phyloP scores from a whole-genome alignment of 2,113 vertebrate species.

The Clupea harengus region DNA sequence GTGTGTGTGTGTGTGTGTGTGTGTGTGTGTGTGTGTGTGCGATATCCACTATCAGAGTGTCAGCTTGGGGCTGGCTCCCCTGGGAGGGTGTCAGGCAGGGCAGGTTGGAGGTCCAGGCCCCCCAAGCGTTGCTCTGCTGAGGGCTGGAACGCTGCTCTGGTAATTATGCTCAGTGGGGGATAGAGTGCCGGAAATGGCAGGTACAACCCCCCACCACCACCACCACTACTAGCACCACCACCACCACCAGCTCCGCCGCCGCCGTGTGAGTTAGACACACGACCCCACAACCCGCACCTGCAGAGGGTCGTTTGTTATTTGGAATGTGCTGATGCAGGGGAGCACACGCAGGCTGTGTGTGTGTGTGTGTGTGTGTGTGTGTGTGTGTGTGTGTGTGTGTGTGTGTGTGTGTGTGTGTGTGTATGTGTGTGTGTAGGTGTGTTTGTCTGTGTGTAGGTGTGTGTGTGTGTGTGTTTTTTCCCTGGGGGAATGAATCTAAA shows the following conservation, averaged over 20 bases:
- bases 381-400: constrained; percentile 16
- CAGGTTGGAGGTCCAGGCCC: constrained; percentile 1
- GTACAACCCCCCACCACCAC: background rate
- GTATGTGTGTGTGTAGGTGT: constrained; percentile 2
- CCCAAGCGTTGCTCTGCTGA: background rate
- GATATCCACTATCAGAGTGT: constrained; percentile 8
- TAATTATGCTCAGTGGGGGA: background rate
- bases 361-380: constrained; percentile 27
- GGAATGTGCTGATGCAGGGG: background rate
- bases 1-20: too few relatives aligned
- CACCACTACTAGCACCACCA: background rate
- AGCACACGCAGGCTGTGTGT: background rate
- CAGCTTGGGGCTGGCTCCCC: background rate
- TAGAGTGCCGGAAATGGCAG: background rate
- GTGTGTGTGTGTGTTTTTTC: background rate
- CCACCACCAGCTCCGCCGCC: background rate
- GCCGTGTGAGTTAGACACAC: background rate
- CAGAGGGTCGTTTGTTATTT: background rate
- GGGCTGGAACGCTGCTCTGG: background rate
- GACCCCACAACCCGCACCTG: constrained; percentile 9
- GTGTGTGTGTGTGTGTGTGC: constrained; percentile 4
- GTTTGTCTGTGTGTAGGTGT: constrained; percentile 22
- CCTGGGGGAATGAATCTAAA: background rate
- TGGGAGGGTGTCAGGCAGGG: constrained; percentile 4
- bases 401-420: constrained; percentile 10